phyloP scores from a whole-genome alignment of 64 coral and sea anemone species.

The Montipora cactus region DNA sequence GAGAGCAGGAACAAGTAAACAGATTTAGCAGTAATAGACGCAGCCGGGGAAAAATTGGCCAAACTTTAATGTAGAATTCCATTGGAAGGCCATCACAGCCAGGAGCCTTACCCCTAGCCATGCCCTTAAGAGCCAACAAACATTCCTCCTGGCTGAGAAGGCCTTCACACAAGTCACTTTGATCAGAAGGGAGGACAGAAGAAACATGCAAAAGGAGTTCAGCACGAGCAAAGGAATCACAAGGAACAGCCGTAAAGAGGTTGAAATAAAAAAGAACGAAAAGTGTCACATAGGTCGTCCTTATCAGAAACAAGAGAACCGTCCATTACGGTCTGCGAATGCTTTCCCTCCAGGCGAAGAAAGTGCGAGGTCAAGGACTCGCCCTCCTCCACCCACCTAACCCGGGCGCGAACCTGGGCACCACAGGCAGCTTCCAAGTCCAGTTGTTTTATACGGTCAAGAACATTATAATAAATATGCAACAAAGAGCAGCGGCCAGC shows the following conservation, averaged over 20 bases:
- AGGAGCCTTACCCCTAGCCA: neutral
- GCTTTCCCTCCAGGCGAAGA: neutral
- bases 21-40: too few species aligned
- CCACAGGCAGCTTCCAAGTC: neutral
- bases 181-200: neutral
- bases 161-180: neutral
- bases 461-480: neutral
- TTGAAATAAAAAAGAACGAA: neutral
- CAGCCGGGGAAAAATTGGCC: neutral
- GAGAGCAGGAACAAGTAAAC: too few species aligned
- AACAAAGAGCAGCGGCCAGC: neutral
- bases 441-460: neutral
- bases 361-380: slow-evolving; percentile 3
- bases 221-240: neutral
- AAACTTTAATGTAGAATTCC: neutral
- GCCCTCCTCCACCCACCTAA: slow-evolving; percentile 37
- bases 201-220: too few species aligned
- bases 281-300: neutral
- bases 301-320: neutral
- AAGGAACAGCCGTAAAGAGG: neutral
- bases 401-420: neutral
- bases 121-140: neutral
- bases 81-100: neutral
- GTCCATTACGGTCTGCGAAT: neutral
- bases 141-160: neutral